Conservation (phyloP, 2,113 vertebrate genomes). For the Polypterus senegalus region DNA sequence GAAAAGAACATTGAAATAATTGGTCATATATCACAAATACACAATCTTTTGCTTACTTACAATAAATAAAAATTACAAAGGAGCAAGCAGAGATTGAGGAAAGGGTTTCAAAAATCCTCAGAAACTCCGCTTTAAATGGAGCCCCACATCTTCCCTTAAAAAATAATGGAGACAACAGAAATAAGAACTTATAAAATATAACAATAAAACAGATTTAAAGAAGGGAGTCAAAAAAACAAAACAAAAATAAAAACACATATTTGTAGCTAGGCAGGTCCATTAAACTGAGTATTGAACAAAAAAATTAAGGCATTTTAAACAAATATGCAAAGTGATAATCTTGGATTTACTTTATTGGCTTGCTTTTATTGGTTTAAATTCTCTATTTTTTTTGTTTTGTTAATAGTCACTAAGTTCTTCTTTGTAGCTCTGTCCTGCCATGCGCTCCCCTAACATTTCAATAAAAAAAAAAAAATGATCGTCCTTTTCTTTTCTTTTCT, state of each 20-base stretch:
- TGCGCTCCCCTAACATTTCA: slow-evolving; percentile 13
- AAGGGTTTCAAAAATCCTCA: slow-evolving; percentile 2
- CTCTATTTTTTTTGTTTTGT: slow-evolving; percentile 5
- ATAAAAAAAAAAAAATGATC: slow-evolving; percentile 17
- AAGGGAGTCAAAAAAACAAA: slow-evolving; percentile 14
- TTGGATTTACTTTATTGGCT: slow-evolving; percentile 8
- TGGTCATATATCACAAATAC: slow-evolving; percentile 23
- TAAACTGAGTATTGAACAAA: slow-evolving; percentile 16
- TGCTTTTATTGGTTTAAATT: slow-evolving; percentile 13
- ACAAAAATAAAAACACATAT: slow-evolving; percentile 6
- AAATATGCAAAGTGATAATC: slow-evolving; percentile 20
- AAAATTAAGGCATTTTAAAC: slow-evolving; percentile 33
- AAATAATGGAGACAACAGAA: too few relatives aligned
- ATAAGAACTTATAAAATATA: too few relatives aligned
- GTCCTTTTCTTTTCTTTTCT: slow-evolving; percentile 2
- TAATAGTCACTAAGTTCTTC: slow-evolving; percentile 32
- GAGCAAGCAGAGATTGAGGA: slow-evolving; percentile 12
- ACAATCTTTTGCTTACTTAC: slow-evolving; percentile 14
- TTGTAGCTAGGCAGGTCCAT: slow-evolving; percentile 10
- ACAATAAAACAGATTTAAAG: slow-evolving; percentile 13
- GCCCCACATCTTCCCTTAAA: too few relatives aligned
- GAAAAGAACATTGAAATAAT: slow-evolving; percentile 19
- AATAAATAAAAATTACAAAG: slow-evolving; percentile 16
- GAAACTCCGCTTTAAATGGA: too few relatives aligned
- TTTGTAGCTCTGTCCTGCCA: not conserved